Base-by-base conservation (phyloP, 2,797 vertebrate genomes). In the Sebastes iracundus region DNA sequence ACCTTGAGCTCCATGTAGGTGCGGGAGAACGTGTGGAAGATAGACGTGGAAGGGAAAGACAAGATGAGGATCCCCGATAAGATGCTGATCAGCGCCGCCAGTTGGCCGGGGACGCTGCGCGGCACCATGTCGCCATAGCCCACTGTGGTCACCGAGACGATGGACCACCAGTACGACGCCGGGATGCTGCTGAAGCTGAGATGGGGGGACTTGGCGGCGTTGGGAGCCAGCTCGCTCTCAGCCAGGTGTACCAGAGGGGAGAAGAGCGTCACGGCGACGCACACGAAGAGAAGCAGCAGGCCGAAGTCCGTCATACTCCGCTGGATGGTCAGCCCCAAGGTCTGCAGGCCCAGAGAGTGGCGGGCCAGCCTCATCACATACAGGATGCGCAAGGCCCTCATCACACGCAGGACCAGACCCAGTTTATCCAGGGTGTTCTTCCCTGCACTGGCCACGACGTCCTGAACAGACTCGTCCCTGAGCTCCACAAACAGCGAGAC, bases 51-150 rank as follows among this genome's bases (percentile, higher is more conserved):
- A 0, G 97, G 97, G 79, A 98, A 98, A 13, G 97, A 96, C 96
- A 98, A 97, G 81, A 98, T 97, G 80, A 98, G 96, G 80, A 98
- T 97, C 2, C 97, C 97, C 0, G 96, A 96, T 62, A 98, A 91
- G 86, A 98, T 98, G 94, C 95, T 96, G 75, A 97, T 96, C 3
- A 98, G 94, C 0, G 97, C 97, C 73, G 97, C 96, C 91, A 98
- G 89, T 88, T 98, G 97, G 5, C 97, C 97, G 0, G 97, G 96
- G 38, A 98, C 93, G 2, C 97, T 98, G 27, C 91, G 89, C 0
- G 97, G 97, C 23, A 98, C 97, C 97, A 98, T 98, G 85, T 98
- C 97, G 0, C 97, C 97, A 0, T 98, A 98, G 4, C 97, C 97
- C 58, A 98, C 97, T 0, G 97, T 98, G 0, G 97, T 98, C 96